Evolutionary conservation across 2,888 invertebrate species (phyloP), one percentile per base, ranked within the genome.

Genomic region (Eretmocerus hayati): DNA sequence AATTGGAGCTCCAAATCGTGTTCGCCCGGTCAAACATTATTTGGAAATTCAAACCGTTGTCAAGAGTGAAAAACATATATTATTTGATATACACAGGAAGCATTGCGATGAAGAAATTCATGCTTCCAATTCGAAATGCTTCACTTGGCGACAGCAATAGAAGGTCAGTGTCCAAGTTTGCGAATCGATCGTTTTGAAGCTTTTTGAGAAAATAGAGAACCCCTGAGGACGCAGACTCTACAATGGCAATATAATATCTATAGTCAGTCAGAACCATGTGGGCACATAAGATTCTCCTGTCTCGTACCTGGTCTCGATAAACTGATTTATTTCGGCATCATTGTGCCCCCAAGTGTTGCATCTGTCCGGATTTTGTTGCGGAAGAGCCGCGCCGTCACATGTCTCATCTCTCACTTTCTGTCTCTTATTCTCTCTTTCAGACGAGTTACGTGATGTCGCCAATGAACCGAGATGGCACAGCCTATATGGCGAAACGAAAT

Each of bases 321-420:
- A 69, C 66, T 69, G 68, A 69, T 69, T 70, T 69, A 69, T 69
- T 69, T 69, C 64, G 57, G 63, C 64, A 63, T 66, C 61, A 68
- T 66, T 63, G 62, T 62, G 50, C 53, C 48, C 26, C 26, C 26
- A 51, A 49, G 42, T 53, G 61, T 60, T 59, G 63, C 66, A 66
- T 68, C 67, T 68, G 67, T 64, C 62, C 61, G 60, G 59, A 63
- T 62, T 61, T 62, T 51, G 22, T 26, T 18, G 45, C 42, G 45
- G 36, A 26, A 53, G 48, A 50, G 42, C 38, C 42, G 26, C n/a
- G n/a, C 11, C 26, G 48, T 46, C 40, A 18, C 35, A 35, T 36
- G 11, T 22, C 30, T 3, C 8, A 5, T 19, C 23, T 8, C 33
- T 21, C 21, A 13, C 32, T 35, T 33, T 15, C 15, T 5, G 21